Conservation (phyloP, 2,113 vertebrate species). For the Speoplatyrhinus poulsoni region DNA sequence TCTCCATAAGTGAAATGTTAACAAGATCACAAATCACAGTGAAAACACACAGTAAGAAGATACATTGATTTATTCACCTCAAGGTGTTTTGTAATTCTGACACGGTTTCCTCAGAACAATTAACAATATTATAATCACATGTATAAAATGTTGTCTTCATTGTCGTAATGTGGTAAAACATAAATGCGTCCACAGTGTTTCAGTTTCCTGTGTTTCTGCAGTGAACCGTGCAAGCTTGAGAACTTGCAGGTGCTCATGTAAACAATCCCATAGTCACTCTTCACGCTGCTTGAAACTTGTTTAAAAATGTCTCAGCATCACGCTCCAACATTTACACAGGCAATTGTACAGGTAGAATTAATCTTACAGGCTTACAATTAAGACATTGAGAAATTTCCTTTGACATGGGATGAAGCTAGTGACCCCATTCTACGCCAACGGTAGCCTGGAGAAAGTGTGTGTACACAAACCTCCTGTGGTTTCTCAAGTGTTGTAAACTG, state of each 20-base stretch:
- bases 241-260: slow-evolving; percentile 47
- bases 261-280: slow-evolving; percentile 59
- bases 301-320: slow-evolving; percentile 61
- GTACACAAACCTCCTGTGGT: slow-evolving; percentile 71
- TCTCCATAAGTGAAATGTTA: too few relatives aligned
- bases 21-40: background rate
- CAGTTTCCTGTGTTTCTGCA: background rate
- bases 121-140: too few relatives aligned
- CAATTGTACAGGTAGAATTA: slow-evolving; percentile 59
- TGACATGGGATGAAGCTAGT: slow-evolving; percentile 54
- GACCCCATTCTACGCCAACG: slow-evolving; percentile 62
- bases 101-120: too few relatives aligned
- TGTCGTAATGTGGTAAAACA: background rate
- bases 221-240: slow-evolving; percentile 2
- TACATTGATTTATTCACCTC: background rate
- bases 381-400: slow-evolving; percentile 69
- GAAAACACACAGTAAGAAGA: background rate
- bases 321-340: slow-evolving; percentile 55
- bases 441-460: slow-evolving; percentile 66
- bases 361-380: slow-evolving; percentile 65
- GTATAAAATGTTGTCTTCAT: background rate
- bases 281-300: slow-evolving; percentile 57
- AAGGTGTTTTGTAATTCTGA: too few relatives aligned
- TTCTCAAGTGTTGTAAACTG: slow-evolving; percentile 79
- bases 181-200: background rate